Base-by-base conservation (phyloP, 2,888 invertebrate species). In the Cephus pulcher region DNA sequence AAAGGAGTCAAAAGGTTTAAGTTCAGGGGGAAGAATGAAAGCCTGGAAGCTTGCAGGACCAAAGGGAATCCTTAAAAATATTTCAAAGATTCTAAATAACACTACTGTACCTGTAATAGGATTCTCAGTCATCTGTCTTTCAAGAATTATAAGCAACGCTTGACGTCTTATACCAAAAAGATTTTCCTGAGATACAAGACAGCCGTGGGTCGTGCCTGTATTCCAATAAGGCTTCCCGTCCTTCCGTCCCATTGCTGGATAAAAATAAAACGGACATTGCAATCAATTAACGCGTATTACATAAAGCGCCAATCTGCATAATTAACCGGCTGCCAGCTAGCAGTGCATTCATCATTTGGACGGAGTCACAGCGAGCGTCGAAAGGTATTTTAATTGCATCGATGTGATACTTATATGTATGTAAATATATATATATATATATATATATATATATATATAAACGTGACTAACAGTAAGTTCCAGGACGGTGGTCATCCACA, bases 201-300 rank as follows among this genome's bases (percentile, higher is more conserved):
- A 77, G 69, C 75, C 77, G 73, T 77, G 76, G 68, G 75, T 78
- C 56, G n/a, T 78, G 80, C 79, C 78, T 80, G 80, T 84, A 83
- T 82, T 76, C 84, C 77, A 85, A 85, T 84, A 84, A 84, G 84
- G 84, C 83, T 84, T 83, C 84, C 81, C 85, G 87, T 85, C 88
- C 85, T 87, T 88, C 79, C 85, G 82, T 82, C 84, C 83, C 82
- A 83, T 83, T 80, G 76, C 75, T 75, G 34, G 83, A 81, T 79
- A 83, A 84, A 84, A 85, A 85, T 83, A 82, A 85, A 84, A 84
- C 83, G 83, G 85, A 86, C 85, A 85, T 84, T 85, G 85, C 85
- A 87, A 87, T 87, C 88, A 87, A 88, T 88, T 89, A 88, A 87
- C 86, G 85, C 84, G 85, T 84, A 85, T 88, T 88, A 87, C 86